Evolutionary conservation across 37 sponge, comb jelly and placozoan species (phyloP).

Genomic region (Diacarnus erythraeanus): DNA sequence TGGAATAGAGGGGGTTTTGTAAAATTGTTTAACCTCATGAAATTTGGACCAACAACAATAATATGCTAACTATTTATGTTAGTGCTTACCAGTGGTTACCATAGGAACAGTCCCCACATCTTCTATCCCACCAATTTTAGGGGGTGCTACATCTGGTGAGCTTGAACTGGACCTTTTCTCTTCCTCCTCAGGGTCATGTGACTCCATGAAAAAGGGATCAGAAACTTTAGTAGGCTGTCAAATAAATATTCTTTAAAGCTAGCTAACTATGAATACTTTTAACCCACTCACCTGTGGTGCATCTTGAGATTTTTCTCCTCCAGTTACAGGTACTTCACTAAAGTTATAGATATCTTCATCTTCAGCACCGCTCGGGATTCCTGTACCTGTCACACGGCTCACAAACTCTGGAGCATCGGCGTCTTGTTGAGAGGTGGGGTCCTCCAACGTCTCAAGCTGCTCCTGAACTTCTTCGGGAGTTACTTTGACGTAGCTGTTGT

Average conservation of each 20-base stretch:
- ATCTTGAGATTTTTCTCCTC: no score
- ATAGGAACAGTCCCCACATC: no score
- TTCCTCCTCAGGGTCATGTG: not conserved
- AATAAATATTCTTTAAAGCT: not conserved
- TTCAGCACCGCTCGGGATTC: conserved; percentile 22
- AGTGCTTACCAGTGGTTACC: no score
- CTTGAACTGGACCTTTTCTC: not conserved
- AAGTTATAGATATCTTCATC: conserved; percentile 9
- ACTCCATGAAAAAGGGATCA: conserved; percentile 15
- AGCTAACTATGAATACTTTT: not conserved
- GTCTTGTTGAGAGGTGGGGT: not conserved
- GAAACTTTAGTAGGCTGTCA: not conserved
- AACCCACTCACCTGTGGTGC: no score
- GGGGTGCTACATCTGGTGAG: no score
- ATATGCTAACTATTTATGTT: no score
- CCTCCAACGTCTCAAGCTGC: not conserved
- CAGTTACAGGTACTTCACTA: not conserved
- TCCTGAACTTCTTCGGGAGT: conserved; percentile 21
- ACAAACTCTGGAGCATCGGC: not conserved
- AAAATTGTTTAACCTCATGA: no score
- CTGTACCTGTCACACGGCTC: not conserved
- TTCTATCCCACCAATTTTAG: no score
- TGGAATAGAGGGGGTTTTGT: no score
- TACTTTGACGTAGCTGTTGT: conserved; percentile 46
- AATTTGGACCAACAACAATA: no score